These are phyloP conservation scores for Brachypodius melanocephalos DNA, from an alignment of 2,113 vertebrate species.

Conservation along the genomic window DNA sequence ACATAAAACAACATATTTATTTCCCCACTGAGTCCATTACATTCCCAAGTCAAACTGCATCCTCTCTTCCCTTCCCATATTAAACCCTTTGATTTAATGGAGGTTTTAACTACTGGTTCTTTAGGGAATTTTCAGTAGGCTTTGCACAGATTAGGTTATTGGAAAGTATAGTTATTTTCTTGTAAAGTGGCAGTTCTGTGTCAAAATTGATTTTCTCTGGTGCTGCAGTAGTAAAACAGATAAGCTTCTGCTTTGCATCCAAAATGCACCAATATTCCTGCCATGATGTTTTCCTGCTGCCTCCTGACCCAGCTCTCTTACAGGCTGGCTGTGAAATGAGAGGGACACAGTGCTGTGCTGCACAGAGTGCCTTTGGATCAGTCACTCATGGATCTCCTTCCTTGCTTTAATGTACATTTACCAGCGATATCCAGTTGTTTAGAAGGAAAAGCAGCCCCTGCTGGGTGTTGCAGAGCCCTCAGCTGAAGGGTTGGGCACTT, in stretches of 20 bases:
- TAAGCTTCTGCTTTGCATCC: conserved; percentile 85
- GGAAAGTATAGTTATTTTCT: conserved; percentile 90
- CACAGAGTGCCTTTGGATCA: background rate
- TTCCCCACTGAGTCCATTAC: conserved; percentile 79
- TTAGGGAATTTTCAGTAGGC: conserved; percentile 87
- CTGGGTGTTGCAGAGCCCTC: background rate
- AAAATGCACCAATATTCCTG: conserved; percentile 73
- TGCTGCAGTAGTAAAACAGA: conserved; percentile 87
- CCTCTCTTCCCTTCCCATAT: conserved; percentile 79
- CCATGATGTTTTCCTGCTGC: conserved; percentile 55
- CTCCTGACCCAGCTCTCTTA: conserved; percentile 22
- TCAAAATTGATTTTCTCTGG: conserved; percentile 91
- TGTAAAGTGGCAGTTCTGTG: conserved; percentile 87
- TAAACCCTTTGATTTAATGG: conserved; percentile 90
- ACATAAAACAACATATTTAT: conserved; percentile 80
- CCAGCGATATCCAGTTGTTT: background rate
- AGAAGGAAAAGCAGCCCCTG: background rate
- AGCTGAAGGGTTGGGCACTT: background rate
- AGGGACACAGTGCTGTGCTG: background rate
- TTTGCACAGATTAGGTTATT: conserved; percentile 90
- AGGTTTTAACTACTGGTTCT: conserved; percentile 88
- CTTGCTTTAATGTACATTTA: background rate
- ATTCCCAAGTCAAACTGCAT: conserved; percentile 81
- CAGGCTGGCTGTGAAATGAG: background rate
- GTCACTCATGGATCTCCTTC: background rate